Base-by-base conservation (phyloP, 2,797 vertebrate species). In the Schizothorax lantsangensis region DNA sequence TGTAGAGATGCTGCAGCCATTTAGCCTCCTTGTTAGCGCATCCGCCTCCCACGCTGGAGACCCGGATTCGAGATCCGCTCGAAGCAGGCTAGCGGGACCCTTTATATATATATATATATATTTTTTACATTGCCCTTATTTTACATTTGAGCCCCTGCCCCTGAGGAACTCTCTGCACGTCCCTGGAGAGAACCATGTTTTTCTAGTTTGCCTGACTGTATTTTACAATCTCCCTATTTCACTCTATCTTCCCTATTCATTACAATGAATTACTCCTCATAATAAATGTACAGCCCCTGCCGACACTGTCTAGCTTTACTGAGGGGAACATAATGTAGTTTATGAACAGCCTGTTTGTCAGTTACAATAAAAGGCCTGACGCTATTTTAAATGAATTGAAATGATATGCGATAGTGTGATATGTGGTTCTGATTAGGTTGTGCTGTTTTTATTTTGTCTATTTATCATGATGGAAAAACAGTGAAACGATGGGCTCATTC, bases 361-460 rank as follows among this genome's bases (percentile, higher is more conserved):
- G 40, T 75, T 64, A 84, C 57, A 49, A 47, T 66, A 84, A 74
- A 84, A 38, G 33, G 33, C 57, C 43, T 75, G 82, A n/a, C 72
- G 26, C 38, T 84, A 45, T 33, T 83, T 62, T 36, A 84, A 64
- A 11, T 2, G 12, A 9, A 57, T 10, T 82, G 49, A 43, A 72
- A 83, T 83, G 3, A 81, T 36, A 81, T 52, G 30, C 43, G n/a
- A 38, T 9, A 38, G 49, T 38, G 45, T 49, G 10, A 49, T 52
- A 52, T 36, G 26, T 36, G 43, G 14, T 52, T 36, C 62, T n/a
- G 21, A 52, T 71, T n/a, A 21, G 47, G 33, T 17, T 10, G n/a
- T 54, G 47, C 45, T 52, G 19, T n/a, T 71, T 81, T 81, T 23
- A 33, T 81, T 47, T 82, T 4, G 23, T 40, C 33, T 54, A 9